A percentile compares a stretch with the other conserved stretches of the same genome.
These are phyloP conservation scores for Kryptopterus vitreolus DNA, from an alignment of 2,797 vertebrate species.

Conservation along the genomic window DNA sequence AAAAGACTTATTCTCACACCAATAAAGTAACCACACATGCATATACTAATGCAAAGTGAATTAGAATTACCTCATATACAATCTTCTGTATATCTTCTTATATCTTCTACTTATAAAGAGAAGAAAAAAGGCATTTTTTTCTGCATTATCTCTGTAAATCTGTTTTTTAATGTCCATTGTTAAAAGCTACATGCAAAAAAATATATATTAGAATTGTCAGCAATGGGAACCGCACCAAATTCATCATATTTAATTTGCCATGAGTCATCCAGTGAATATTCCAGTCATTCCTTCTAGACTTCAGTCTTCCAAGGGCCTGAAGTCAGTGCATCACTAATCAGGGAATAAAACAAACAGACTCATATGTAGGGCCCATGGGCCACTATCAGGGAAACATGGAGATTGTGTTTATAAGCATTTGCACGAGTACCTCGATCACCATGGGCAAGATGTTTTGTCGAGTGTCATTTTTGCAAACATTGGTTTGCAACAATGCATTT, in stretches of 20 bases:
- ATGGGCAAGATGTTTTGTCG: constrained; percentile 35
- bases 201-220: too few species aligned
- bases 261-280: constrained; percentile 1
- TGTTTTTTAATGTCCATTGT: too few species aligned
- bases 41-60: background rate
- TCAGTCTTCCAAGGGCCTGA: background rate
- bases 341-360: constrained; percentile 20
- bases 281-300: constrained; percentile 16
- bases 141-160: too few species aligned
- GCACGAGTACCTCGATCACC: constrained; percentile 31
- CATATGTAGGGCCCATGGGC: background rate
- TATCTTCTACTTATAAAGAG: too few species aligned
- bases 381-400: constrained; percentile 21
- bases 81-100: too few species aligned
- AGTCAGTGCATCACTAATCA: constrained; percentile 31
- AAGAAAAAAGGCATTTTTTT: too few species aligned
- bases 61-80: too few species aligned
- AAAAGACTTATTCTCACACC: background rate
- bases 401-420: constrained; percentile 37
- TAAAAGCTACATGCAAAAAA: too few species aligned
- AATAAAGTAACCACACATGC: background rate
- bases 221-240: background rate
- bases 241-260: background rate
- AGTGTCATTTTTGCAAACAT: constrained; percentile 19
- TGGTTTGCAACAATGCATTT: constrained; percentile 17